These are phyloP conservation scores for Drosophila tani DNA, from an alignment of 1,140 invertebrate species.

Conservation along the genomic window DNA sequence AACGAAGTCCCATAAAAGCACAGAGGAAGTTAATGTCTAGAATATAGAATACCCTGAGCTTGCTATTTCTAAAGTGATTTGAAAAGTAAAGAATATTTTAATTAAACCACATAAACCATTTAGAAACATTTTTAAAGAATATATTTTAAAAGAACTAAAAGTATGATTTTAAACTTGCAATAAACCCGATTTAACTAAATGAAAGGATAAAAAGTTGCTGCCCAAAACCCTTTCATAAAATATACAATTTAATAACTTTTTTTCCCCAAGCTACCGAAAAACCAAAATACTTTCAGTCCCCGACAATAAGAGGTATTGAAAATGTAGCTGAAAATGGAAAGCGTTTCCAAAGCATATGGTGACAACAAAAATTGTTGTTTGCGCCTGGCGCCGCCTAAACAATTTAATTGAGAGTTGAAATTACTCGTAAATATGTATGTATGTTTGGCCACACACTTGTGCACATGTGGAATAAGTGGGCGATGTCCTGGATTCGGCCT, in stretches of 20 bases:
- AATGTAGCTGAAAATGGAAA: slow-evolving; percentile 59
- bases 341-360: slow-evolving; percentile 75
- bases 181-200: no score
- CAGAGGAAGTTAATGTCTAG: not conserved
- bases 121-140: no score
- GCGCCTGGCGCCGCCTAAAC: slow-evolving; percentile 71
- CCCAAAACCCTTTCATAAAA: not conserved
- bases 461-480: slow-evolving; percentile 25
- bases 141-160: no score
- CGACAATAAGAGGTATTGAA: slow-evolving; percentile 9
- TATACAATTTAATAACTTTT: not conserved
- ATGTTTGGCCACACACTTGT: slow-evolving; percentile 15
- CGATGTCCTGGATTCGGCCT: slow-evolving; percentile 5
- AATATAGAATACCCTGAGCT: not conserved
- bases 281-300: not conserved
- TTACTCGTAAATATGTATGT: slow-evolving; percentile 49
- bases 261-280: not conserved
- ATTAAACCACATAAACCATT: no score
- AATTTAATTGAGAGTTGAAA: slow-evolving; percentile 82
- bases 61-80: no score
- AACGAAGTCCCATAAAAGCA: slow-evolving; percentile 47
- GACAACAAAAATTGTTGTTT: slow-evolving; percentile 70
- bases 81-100: not conserved
- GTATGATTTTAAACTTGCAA: no score
- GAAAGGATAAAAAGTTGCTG: no score